Evolutionary conservation across 2,888 invertebrate genomes (phyloP).

Genomic region (Trachelus iudaicus): DNA sequence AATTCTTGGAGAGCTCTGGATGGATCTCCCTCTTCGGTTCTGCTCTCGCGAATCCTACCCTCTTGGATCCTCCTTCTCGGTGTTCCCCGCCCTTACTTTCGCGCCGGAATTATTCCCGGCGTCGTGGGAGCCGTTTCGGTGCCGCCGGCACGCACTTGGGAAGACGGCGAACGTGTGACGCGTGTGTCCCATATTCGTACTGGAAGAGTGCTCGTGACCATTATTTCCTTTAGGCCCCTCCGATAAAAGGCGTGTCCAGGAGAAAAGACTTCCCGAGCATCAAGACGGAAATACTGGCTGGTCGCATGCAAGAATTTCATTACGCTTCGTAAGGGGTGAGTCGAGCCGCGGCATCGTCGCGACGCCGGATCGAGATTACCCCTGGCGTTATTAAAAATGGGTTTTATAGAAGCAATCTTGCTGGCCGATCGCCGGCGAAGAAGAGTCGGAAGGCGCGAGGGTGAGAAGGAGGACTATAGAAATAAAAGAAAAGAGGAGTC

Average conservation of each 20-base stretch:
- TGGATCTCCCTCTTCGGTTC: conserved; percentile 46
- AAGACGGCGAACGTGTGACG: no score
- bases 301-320: conserved; percentile 19
- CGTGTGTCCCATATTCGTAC: no score
- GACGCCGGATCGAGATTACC: conserved; percentile 37
- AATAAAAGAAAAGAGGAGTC: conserved; percentile 27
- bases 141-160: no score
- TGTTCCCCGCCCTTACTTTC: conserved; percentile 17
- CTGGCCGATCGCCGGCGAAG: conserved; percentile 36
- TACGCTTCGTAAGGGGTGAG: conserved; percentile 5
- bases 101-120: no score
- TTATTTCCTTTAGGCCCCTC: no score
- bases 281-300: conserved; percentile 10
- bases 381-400: conserved; percentile 51
- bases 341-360: neutral
- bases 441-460: conserved; percentile 13
- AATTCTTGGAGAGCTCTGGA: conserved; percentile 63
- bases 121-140: no score
- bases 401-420: conserved; percentile 54
- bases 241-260: neutral
- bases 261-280: neutral
- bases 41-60: no score
- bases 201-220: no score
- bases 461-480: conserved; percentile 7
- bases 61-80: conserved; percentile 38